Evolutionary conservation across 2,113 vertebrate species (phyloP).

Genomic region (Tylochromis polylepis): DNA sequence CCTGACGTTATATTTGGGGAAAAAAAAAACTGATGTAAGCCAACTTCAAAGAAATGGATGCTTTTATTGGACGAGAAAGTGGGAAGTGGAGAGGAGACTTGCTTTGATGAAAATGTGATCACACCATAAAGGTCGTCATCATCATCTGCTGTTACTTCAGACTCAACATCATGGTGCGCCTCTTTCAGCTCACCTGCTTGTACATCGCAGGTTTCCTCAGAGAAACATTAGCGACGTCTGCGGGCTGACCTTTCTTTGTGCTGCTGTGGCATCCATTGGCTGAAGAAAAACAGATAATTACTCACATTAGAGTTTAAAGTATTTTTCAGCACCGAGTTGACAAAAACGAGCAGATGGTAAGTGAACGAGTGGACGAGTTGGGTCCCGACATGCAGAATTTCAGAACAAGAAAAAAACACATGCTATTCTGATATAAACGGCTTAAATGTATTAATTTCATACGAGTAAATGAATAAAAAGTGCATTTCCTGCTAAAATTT

Average conservation of each 20-base stretch:
- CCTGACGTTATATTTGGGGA: rapidly evolving
- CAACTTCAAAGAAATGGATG: too few relatives aligned
- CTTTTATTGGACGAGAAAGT: background rate
- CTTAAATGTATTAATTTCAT: too few relatives aligned
- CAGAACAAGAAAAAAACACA: background rate
- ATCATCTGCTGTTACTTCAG: background rate
- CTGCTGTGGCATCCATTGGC: background rate
- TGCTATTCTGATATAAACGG: background rate
- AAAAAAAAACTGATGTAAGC: background rate
- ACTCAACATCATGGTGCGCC: rapidly evolving
- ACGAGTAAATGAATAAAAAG: too few relatives aligned
- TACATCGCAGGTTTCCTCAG: constrained; percentile 6
- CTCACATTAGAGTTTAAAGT: background rate
- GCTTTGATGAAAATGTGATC: background rate
- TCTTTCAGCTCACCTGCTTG: constrained; percentile 13
- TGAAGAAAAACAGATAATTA: background rate
- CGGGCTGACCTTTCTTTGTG: background rate
- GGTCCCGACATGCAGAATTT: background rate
- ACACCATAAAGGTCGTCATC: background rate
- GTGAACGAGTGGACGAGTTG: background rate
- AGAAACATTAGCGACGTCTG: background rate
- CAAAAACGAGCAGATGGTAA: rapidly evolving
- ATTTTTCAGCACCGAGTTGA: background rate
- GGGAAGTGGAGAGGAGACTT: background rate
- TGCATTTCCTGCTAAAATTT: background rate